Percentiles rank a stretch among this genome's conserved stretches.
Evolutionary conservation across 1,140 invertebrate genomes (phyloP).

Genomic region (Ostrea denselamellosa): DNA sequence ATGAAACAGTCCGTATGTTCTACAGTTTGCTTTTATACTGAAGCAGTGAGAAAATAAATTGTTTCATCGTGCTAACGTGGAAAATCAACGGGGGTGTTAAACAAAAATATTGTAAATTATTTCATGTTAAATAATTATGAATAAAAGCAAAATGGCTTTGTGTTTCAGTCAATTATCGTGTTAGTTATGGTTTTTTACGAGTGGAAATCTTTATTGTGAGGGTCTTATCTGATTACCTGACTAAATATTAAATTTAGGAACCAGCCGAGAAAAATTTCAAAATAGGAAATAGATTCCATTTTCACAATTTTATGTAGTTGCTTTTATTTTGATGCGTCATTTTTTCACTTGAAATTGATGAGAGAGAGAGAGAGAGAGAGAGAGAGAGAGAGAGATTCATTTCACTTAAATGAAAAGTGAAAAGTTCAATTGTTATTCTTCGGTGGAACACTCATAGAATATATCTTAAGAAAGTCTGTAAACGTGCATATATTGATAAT

Average conservation of each 20-base stretch:
- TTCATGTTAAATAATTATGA: not conserved
- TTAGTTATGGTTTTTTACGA: constrained; percentile 8
- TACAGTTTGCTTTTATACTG: not conserved
- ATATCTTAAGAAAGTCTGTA: too few species aligned
- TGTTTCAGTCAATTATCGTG: not conserved
- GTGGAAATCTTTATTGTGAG: constrained; percentile 15
- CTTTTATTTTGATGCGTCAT: not conserved
- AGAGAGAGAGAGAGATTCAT: not conserved
- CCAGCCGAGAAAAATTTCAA: not conserved
- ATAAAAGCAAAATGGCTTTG: not conserved
- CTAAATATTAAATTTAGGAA: not conserved
- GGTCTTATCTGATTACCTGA: not conserved
- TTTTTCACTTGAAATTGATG: not conserved
- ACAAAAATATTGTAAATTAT: not conserved
- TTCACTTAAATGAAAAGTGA: too few species aligned
- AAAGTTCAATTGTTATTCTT: too few species aligned
- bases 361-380: not conserved
- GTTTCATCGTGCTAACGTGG: not conserved
- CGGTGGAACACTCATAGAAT: too few species aligned
- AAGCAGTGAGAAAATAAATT: not conserved
- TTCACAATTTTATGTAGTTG: constrained; percentile 13
- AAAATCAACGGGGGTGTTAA: not conserved
- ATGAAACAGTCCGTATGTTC: not conserved
- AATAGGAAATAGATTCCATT: not conserved
- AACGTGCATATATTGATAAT: too few species aligned